Evolutionary conservation across 2,797 vertebrate genomes (phyloP).

Genomic region (Myotis findleyi): DNA sequence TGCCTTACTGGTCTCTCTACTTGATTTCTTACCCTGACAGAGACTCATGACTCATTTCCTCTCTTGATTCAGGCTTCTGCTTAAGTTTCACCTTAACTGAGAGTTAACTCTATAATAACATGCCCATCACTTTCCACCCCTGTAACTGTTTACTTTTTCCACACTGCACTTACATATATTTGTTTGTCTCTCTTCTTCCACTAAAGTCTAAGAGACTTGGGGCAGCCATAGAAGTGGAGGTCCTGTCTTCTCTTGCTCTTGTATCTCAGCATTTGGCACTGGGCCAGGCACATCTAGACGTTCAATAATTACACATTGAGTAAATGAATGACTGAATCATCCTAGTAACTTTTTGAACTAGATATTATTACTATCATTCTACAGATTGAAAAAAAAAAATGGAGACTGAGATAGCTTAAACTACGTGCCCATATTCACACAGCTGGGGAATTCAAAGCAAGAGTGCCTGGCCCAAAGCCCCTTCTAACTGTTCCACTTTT

Average conservation of each 20-base stretch:
- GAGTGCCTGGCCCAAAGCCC: neutral
- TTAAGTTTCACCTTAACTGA: neutral
- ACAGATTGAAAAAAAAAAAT: neutral
- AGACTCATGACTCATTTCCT: neutral
- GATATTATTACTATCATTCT: neutral
- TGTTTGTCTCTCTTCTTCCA: neutral
- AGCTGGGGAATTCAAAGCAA: neutral
- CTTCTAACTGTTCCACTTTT: neutral
- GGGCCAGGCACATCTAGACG: neutral
- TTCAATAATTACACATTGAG: neutral
- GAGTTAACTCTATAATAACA: neutral
- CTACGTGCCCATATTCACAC: neutral
- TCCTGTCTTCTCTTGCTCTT: neutral
- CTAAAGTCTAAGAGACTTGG: neutral
- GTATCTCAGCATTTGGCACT: neutral
- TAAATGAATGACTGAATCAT: constrained; percentile 17
- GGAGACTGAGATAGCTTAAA: neutral
- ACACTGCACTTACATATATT: neutral
- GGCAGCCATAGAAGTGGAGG: neutral
- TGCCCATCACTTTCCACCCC: neutral
- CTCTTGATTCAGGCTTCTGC: neutral
- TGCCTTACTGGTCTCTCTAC: neutral
- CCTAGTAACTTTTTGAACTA: neutral
- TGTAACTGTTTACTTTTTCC: neutral
- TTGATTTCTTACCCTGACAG: neutral